Evolutionary conservation across 1,140 invertebrate species (phyloP).

Genomic region (Aphelinus certus): DNA sequence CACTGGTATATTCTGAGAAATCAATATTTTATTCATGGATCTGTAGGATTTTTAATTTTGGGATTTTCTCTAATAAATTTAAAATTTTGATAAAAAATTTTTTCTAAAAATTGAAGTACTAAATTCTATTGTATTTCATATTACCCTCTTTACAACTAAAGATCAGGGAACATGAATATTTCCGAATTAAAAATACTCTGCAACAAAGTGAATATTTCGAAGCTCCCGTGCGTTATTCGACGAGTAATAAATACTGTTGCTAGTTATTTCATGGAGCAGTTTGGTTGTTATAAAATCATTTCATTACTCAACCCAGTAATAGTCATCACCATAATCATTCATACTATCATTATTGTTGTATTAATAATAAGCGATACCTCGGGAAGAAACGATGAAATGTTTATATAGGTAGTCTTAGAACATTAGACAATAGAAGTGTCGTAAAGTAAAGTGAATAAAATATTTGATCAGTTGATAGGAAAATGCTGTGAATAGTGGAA

Average conservation of each 20-base stretch:
- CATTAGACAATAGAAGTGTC: constrained; percentile 44
- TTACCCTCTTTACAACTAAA: too few relatives aligned
- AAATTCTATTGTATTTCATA: too few relatives aligned
- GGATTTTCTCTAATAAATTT: too few relatives aligned
- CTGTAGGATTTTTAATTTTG: too few relatives aligned
- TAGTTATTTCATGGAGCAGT: constrained; percentile 33
- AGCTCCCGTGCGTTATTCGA: not conserved
- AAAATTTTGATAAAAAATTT: too few relatives aligned
- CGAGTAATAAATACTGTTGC: constrained; percentile 22
- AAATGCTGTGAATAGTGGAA: constrained; percentile 25
- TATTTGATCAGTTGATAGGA: constrained; percentile 32
- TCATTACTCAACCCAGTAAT: constrained; percentile 29
- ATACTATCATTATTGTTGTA: constrained; percentile 50
- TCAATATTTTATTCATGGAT: too few relatives aligned
- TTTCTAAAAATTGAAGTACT: too few relatives aligned
- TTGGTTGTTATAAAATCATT: constrained; percentile 41
- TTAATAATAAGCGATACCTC: constrained; percentile 47
- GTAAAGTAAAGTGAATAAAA: constrained; percentile 24
- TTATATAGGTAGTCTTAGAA: constrained; percentile 47
- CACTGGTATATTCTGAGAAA: too few relatives aligned
- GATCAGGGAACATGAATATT: not conserved
- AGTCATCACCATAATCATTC: constrained; percentile 40
- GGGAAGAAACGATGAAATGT: constrained; percentile 41
- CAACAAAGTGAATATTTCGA: not conserved
- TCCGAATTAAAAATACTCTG: not conserved